Base-by-base conservation (phyloP, 2,888 invertebrate genomes). In the Saturnia japonica region DNA sequence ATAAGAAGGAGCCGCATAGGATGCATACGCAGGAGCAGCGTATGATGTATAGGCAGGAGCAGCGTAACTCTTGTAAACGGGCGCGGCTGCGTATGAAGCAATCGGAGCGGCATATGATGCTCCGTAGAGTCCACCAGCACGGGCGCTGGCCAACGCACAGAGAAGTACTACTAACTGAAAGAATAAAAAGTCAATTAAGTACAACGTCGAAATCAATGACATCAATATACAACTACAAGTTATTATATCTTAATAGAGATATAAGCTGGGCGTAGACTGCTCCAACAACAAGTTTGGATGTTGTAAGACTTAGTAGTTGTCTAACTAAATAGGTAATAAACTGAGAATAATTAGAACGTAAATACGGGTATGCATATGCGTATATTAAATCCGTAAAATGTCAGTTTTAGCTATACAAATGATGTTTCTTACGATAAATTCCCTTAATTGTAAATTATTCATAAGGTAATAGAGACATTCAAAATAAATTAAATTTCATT, bases 61-160 rank as follows among this genome's bases (percentile, higher is more conserved):
- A 3, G 76, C 77, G 68, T 72, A 72, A 16, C 70, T 91, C 80
- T 95, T 93, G 76, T 93, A 85, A 51, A 91, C 78, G 51, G 81
- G 80, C 45, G 76, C 78, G 25, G 78, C 75, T 77, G 72, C 91
- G 85, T 74, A 94, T 40, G 77, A 72, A 22, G 77, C 73, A 45
- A 75, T 77, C 16, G 79, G 81, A 34, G 80, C 90, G 74, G 81
- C 84, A 75, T 84, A 84, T 0, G 82, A 76, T 4, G 84, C 83
- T 68, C 86, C 85, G 73, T 83, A 77, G 22, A 95, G 79, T 68
- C 91, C 81, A 72, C 96, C 96, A 76, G 95, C 95, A 80, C 90
- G 94, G 78, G 93, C 95, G 68, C 91, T 90, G 71, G 95, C 95
- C 85, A 95, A 88, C 75, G 93, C 87, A 81, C 95, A 92, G 85